Base-by-base conservation (phyloP, 1,140 invertebrate genomes). In the Lepidurus arcticus region DNA sequence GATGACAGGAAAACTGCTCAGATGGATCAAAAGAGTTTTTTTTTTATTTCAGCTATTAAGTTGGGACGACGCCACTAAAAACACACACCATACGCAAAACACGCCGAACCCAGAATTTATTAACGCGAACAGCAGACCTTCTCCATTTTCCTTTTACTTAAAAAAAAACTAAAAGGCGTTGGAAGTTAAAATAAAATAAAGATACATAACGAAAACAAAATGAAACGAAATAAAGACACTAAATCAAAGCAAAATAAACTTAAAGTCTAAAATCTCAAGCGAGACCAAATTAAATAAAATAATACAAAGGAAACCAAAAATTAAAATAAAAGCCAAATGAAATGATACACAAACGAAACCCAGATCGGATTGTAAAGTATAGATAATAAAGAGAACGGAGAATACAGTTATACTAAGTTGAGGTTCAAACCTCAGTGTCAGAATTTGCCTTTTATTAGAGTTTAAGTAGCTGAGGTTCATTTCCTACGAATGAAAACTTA, bases 381-480 rank as follows among this genome's bases (percentile, higher is more conserved):
- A 34, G 34, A 34, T 34, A 4, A 34, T 34, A 34, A 3, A 34
- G 34, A 34, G 34, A 34, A 34, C 34, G 34, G 34, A 34, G 34
- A 34, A 34, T 34, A 34, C 1, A 34, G 34, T 34, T 34, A 34
- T 4, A 34, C 34, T 34, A 34, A 34, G 34, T 34, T 34, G 34
- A 34, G 34, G 34, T 34, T 34, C 34, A 34, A 34, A 34, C 34
- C 34, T 4, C 34, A 34, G 4, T 34, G 34, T 34, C 34, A 34
- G 2, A 34, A 34, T 34, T 34, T 34, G 34, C 0, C 34, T 65
- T 65, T 65, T 65, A 65, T 65, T 65, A 65, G 53, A 65, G 34
- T 34, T 34, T 21, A 65, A 65, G 53, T 65, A 65, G 53, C 53
- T 65, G 53, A 65, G 53, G 53, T n/a, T 65, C 53, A 65, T 65